These are phyloP conservation scores for Diplolepis rosae DNA, from an alignment of 2,888 invertebrate species.

Conservation along the genomic window DNA sequence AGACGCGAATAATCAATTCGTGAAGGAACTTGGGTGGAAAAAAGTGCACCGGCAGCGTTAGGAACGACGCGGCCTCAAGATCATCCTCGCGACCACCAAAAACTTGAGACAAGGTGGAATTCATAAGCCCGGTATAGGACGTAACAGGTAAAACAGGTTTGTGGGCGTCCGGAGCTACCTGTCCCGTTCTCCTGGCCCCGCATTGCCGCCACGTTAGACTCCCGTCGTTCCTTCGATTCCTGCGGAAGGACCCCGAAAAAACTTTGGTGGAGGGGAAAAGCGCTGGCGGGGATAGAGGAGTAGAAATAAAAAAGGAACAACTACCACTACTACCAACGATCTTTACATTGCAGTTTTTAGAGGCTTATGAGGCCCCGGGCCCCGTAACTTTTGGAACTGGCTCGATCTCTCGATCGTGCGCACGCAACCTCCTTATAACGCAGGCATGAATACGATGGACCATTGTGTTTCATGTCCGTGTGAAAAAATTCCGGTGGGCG, in stretches of 20 bases:
- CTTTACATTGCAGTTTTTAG: constrained; percentile 31
- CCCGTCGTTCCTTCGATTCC: constrained; percentile 50
- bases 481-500: constrained; percentile 51
- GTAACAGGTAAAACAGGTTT: constrained; percentile 70
- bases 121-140: constrained; percentile 57
- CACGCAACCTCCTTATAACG: not conserved
- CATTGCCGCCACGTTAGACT: constrained; percentile 38
- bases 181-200: constrained; percentile 57
- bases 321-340: constrained; percentile 32
- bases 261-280: constrained; percentile 47
- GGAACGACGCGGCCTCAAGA: too few relatives aligned
- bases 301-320: constrained; percentile 40
- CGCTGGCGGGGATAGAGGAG: constrained; percentile 36
- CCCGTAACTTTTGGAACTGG: constrained; percentile 6
- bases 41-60: too few relatives aligned
- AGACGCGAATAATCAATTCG: too few relatives aligned
- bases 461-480: constrained; percentile 51
- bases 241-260: constrained; percentile 51
- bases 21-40: too few relatives aligned
- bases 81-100: constrained; percentile 46
- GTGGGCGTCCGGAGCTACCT: constrained; percentile 68
- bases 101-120: constrained; percentile 52
- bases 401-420: constrained; percentile 18
- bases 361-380: not conserved
- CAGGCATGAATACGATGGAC: constrained; percentile 35